phyloP scores from a whole-genome alignment of 1,140 invertebrate species.

The Diuraphis noxia region DNA sequence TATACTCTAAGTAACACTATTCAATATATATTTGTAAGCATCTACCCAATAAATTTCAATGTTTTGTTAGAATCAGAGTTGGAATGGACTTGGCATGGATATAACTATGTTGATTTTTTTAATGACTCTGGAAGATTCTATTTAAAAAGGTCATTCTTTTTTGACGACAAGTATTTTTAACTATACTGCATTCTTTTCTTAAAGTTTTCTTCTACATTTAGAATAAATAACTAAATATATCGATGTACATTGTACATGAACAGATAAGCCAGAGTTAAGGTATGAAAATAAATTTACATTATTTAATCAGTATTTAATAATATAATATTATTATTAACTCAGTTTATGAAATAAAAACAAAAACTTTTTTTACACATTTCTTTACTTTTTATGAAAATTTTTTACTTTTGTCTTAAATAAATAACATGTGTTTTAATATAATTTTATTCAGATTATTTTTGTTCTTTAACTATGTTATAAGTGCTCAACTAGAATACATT shows the following conservation, averaged over 20 bases:
- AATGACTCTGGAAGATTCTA: constrained; percentile 33
- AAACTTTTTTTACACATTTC: neutral
- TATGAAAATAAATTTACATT: neutral
- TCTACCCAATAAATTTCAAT: neutral
- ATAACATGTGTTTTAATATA: neutral
- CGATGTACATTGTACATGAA: neutral
- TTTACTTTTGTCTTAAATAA: constrained; percentile 1
- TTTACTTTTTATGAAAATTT: neutral
- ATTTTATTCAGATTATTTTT: neutral
- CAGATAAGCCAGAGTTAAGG: too few species aligned
- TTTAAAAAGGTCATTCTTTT: constrained; percentile 44
- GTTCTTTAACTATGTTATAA: too few species aligned
- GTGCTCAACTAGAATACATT: neutral
- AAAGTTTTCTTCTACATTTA: neutral
- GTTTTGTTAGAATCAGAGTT: constrained; percentile 8
- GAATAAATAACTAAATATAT: constrained; percentile 10
- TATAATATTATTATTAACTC: neutral
- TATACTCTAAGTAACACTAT: neutral
- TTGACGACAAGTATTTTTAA: constrained; percentile 49
- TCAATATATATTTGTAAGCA: neutral
- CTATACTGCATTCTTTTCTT: constrained; percentile 11
- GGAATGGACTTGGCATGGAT: constrained; percentile 35
- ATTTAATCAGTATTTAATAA: neutral
- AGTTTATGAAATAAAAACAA: neutral
- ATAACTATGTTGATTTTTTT: constrained; percentile 19